These are phyloP conservation scores for Agrotis exclamationis DNA, from an alignment of 2,888 invertebrate species.

Conservation along the genomic window DNA sequence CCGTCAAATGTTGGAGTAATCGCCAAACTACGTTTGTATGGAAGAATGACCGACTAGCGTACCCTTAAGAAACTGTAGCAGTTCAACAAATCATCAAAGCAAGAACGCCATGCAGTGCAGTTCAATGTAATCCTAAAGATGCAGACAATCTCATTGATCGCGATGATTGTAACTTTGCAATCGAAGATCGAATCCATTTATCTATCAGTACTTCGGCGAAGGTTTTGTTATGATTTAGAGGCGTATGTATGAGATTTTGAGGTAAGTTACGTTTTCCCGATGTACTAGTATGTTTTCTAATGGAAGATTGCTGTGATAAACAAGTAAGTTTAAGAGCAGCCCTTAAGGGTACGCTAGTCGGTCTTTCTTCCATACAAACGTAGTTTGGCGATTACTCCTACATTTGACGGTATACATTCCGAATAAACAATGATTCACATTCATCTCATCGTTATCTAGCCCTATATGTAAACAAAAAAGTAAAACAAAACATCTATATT, in stretches of 20 bases:
- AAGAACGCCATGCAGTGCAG: conserved; percentile 9
- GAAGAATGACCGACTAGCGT: no score
- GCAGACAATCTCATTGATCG: conserved; percentile 38
- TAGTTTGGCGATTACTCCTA: no score
- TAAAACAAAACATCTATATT: no score
- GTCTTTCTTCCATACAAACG: no score
- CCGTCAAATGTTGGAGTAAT: no score
- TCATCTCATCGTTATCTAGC: no score
- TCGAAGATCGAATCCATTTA: conserved; percentile 35
- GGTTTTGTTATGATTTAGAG: conserved; percentile 11
- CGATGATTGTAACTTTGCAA: conserved; percentile 49
- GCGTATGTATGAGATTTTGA: conserved; percentile 20
- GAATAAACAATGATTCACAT: no score
- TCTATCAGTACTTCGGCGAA: conserved; percentile 5
- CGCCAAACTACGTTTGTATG: no score
- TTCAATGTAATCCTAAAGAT: conserved; percentile 25
- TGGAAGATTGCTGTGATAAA: background rate
- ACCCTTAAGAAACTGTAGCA: no score
- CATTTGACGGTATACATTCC: no score
- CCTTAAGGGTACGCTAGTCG: background rate
- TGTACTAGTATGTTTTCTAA: conserved; percentile 4
- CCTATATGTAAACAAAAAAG: no score
- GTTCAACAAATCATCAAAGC: conserved; percentile 22
- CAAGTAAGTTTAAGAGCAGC: no score
- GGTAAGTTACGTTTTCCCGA: background rate